phyloP scores from a whole-genome alignment of 2,888 invertebrate genomes.

The Cinara cedri region DNA sequence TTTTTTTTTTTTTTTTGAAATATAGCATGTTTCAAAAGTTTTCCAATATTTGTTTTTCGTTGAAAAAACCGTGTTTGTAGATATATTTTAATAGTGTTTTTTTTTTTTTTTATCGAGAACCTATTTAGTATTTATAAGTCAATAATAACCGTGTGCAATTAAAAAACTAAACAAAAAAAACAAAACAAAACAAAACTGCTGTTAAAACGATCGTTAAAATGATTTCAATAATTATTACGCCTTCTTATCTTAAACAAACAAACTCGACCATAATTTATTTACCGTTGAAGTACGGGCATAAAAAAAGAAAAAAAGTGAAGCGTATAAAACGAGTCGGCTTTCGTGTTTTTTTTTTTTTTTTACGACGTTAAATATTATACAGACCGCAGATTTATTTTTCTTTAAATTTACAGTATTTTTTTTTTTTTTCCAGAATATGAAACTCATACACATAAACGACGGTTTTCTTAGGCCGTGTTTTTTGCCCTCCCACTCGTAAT shows the following conservation, averaged over 20 bases:
- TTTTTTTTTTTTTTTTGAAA: too few relatives aligned
- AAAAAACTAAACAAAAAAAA: neutral
- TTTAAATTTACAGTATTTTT: neutral
- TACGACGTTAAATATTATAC: neutral
- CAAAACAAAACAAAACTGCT: too few relatives aligned
- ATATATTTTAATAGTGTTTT: neutral
- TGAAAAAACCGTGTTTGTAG: too few relatives aligned
- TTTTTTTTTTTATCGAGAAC: neutral
- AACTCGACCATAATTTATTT: neutral
- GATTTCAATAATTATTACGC: neutral
- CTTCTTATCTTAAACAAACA: constrained; percentile 4
- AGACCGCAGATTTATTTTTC: neutral
- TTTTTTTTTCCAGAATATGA: neutral
- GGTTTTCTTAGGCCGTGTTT: constrained; percentile 9
- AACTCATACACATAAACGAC: constrained; percentile 6
- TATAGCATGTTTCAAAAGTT: too few relatives aligned
- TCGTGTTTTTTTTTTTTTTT: neutral
- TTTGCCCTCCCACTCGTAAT: constrained; percentile 5
- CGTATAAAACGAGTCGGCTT: neutral
- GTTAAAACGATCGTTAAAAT: too few relatives aligned
- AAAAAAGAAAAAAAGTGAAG: too few relatives aligned
- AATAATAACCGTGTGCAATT: neutral
- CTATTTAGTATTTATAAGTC: neutral
- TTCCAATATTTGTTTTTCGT: neutral
- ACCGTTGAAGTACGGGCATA: neutral